phyloP scores from a whole-genome alignment of 37 sponge, comb jelly and placozoan genomes.

The Ianthella basta region DNA sequence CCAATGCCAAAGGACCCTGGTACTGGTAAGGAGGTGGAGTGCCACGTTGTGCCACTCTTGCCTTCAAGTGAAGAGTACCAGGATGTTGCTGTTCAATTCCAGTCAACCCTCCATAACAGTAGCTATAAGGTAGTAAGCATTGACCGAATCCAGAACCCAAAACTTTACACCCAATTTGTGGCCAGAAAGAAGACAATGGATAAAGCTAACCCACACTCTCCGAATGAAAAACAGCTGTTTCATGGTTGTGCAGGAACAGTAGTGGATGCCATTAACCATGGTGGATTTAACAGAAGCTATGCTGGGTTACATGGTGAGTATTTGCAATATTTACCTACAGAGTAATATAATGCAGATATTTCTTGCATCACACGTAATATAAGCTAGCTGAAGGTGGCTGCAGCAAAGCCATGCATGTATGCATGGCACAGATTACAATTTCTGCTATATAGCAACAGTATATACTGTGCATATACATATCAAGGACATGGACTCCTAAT shows the following conservation, averaged over 20 bases:
- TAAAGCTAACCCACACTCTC: conserved; percentile 1
- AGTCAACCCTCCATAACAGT: neutral
- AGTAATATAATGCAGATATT: too few relatives aligned
- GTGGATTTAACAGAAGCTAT: conserved; percentile 35
- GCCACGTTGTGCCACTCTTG: neutral
- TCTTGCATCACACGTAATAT: too few relatives aligned
- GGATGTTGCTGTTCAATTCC: neutral
- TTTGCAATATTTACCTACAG: too few relatives aligned
- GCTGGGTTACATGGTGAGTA: conserved; percentile 31
- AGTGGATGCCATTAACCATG: neutral
- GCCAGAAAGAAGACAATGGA: conserved; percentile 32
- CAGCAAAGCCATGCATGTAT: too few relatives aligned
- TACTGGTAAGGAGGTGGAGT: neutral
- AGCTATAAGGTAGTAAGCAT: neutral
- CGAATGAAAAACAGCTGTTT: conserved; percentile 29
- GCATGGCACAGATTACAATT: too few relatives aligned
- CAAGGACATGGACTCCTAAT: too few relatives aligned
- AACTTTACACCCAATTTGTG: conserved; percentile 21
- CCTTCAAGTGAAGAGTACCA: neutral
- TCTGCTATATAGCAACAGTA: too few relatives aligned
- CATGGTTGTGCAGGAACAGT: conserved; percentile 16
- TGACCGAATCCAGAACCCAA: conserved; percentile 31
- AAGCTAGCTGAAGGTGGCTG: too few relatives aligned
- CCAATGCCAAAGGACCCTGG: neutral
- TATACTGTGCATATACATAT: too few relatives aligned